Evolutionary conservation across 2,113 vertebrate species (phyloP).

Genomic region (Hippotragus niger): DNA sequence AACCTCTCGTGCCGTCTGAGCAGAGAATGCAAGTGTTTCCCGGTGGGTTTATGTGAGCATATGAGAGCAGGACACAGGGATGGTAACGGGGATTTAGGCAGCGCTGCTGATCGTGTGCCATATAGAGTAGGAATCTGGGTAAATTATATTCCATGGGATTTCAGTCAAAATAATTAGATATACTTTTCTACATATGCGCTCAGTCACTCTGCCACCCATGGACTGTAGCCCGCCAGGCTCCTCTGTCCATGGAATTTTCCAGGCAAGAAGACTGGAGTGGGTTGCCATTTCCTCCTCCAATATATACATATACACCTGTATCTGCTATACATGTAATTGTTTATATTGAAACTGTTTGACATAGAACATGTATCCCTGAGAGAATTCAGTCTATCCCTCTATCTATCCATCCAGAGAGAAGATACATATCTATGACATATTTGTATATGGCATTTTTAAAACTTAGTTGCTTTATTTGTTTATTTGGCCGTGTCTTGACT

Average conservation of each 20-base stretch:
- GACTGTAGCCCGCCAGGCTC: neutral
- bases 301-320: too few species aligned
- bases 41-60: accelerated
- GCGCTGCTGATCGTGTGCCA: accelerated
- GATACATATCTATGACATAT: accelerated
- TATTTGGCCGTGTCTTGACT: neutral
- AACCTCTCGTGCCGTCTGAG: accelerated
- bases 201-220: neutral
- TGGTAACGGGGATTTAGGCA: accelerated
- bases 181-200: accelerated
- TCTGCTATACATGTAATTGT: neutral
- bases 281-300: neutral
- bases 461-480: accelerated
- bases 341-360: neutral
- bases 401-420: neutral
- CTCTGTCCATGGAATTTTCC: neutral
- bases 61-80: accelerated
- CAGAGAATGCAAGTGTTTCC: neutral
- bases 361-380: neutral
- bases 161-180: neutral
- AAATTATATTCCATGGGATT: neutral
- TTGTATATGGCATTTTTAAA: neutral
- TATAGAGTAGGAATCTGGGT: neutral
- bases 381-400: neutral
- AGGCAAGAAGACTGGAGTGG: neutral